Base-by-base conservation (phyloP, 2,888 invertebrate genomes). In the Cerastoderma edule region DNA sequence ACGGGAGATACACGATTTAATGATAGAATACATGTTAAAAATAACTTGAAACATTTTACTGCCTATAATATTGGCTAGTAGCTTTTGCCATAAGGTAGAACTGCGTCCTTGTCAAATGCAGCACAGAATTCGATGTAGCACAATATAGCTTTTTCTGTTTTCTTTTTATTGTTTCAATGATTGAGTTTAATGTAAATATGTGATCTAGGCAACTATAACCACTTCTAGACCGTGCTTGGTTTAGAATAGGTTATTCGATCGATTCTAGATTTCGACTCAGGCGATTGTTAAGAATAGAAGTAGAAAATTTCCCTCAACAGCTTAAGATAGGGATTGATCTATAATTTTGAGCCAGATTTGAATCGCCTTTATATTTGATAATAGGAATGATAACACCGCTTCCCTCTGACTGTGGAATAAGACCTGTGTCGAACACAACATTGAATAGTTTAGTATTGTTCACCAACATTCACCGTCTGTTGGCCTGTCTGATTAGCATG, bases 171-270 rank as follows among this genome's bases (percentile, higher is more conserved):
- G 35, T 27, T 5, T 67, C 32, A 46, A 71, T 44, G 5, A 76
- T 27, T 1, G 67, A 24, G 27, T 72, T 27, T 3, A 77, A 24
- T 19, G 54, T 54, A 53, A 77, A 77, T 64, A 77, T 69, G 24
- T 77, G 72, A 33, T 72, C 77, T 39, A 39, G 32, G 1, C 57
- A 65, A 22, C 54, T 27, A 22, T 72, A 69, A 13, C 69, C 69
- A 28, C 68, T 46, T 57, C 68, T 44, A 33, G 72, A 77, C 13
- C 77, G 69, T 28, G 72, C 72, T 65, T 77, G 77, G 33, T 50
- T 68, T 53, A 57, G 44, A 30, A 27, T 35, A 13, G 72, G 64
- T n/a, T 69, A 32, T 4, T 69, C 22, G 35, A 50, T 60, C 19
- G 19, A 24, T 13, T 72, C 60, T 28, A 72, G 19, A 72, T 64